These are phyloP conservation scores for Pedionomus torquatus DNA, from an alignment of 2,113 vertebrate species.

Conservation along the genomic window DNA sequence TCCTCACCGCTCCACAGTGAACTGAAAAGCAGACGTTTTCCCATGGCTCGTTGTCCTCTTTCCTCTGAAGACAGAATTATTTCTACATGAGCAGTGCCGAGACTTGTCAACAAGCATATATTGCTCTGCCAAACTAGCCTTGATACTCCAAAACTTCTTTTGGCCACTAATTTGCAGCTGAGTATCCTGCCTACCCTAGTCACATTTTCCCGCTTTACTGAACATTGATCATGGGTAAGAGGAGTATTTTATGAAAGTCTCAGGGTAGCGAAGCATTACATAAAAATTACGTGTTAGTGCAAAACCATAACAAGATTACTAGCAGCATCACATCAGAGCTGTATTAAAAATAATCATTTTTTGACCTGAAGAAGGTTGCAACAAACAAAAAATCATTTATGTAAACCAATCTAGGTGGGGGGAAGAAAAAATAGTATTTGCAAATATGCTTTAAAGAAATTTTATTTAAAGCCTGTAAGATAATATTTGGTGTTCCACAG, in stretches of 20 bases:
- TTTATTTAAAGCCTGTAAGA: not conserved
- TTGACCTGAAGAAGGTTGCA: not conserved
- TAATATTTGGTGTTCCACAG: not conserved
- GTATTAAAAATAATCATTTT: not conserved
- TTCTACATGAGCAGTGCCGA: not conserved
- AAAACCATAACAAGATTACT: not conserved
- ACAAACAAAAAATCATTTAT: not conserved
- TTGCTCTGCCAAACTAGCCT: not conserved
- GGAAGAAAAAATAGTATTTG: not conserved
- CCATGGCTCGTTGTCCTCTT: not conserved
- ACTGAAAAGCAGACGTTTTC: not conserved
- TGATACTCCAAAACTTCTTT: not conserved
- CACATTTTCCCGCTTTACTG: not conserved
- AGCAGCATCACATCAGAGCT: not conserved
- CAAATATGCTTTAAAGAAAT: not conserved
- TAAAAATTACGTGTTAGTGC: not conserved
- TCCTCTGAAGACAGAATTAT: not conserved
- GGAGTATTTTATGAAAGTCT: not conserved
- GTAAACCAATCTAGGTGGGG: not conserved
- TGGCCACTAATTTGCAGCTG: not conserved
- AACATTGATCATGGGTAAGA: accelerated
- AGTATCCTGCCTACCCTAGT: not conserved
- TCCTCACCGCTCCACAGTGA: accelerated
- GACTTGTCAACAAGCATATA: not conserved
- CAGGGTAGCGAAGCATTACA: not conserved